Evolutionary conservation across 2,113 vertebrate species (phyloP).

Genomic region (Steatornis caripensis): DNA sequence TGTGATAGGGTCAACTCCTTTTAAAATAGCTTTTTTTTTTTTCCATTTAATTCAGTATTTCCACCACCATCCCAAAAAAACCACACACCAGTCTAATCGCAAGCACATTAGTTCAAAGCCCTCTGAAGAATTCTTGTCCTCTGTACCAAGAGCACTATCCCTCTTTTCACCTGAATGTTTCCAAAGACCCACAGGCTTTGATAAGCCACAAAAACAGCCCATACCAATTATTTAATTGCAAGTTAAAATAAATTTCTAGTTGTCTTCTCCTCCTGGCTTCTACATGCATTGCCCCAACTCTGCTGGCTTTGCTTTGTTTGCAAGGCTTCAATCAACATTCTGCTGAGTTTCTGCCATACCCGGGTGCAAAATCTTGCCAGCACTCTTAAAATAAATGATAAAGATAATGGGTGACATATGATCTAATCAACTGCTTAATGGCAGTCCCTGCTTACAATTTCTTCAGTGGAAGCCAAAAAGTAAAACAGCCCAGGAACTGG

Average conservation of each 20-base stretch:
- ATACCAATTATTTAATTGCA: neutral
- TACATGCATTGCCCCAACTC: neutral
- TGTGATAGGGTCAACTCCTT: neutral
- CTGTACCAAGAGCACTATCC: neutral
- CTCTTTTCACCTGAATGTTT: neutral
- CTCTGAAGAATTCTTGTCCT: neutral
- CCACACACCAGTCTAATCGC: neutral
- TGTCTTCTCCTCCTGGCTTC: neutral
- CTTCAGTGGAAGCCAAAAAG: neutral
- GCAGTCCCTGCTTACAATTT: neutral
- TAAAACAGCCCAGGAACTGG: neutral
- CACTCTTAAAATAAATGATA: neutral
- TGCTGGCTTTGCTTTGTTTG: neutral
- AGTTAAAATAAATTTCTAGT: neutral
- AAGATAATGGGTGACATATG: neutral
- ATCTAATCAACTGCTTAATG: neutral
- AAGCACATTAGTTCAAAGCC: neutral
- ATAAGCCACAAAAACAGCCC: neutral
- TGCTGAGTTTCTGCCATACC: neutral
- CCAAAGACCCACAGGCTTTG: accelerated
- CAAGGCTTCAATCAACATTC: neutral
- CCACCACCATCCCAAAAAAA: neutral
- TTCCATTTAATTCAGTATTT: neutral
- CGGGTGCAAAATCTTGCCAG: neutral
- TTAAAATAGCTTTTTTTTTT: neutral